Percentiles rank a stretch among this genome's conserved stretches.
Conservation (phyloP, 2,113 vertebrate genomes). For the Dermatemys mawii region DNA sequence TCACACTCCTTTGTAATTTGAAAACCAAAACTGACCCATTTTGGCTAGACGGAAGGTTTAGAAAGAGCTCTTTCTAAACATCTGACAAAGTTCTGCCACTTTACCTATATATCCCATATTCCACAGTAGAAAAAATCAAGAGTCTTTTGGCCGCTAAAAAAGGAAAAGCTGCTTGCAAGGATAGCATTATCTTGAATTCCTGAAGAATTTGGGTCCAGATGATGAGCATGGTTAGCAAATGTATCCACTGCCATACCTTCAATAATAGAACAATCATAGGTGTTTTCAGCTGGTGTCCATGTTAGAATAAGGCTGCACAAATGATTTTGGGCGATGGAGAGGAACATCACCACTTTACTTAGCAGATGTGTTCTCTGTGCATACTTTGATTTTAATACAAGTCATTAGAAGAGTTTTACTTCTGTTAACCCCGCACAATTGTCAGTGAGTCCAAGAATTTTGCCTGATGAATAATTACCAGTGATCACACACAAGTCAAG, state of each 20-base stretch:
- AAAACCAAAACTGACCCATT: background rate
- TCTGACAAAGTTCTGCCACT: background rate
- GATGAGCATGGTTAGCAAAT: background rate
- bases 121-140: background rate
- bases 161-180: background rate
- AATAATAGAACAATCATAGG: background rate
- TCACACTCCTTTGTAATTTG: background rate
- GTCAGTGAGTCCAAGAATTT: background rate
- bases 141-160: background rate
- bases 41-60: background rate
- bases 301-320: background rate
- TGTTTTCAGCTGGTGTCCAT: background rate
- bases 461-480: background rate
- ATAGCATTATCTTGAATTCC: background rate
- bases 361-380: background rate
- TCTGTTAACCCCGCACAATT: background rate
- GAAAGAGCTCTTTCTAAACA: background rate
- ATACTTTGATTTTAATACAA: background rate
- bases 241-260: background rate
- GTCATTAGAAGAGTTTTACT: background rate
- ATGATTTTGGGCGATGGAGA: background rate
- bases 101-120: background rate
- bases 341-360: background rate
- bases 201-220: background rate
- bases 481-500: background rate